phyloP scores from a whole-genome alignment of 2,797 vertebrate species.

The Aplochiton taeniatus region DNA sequence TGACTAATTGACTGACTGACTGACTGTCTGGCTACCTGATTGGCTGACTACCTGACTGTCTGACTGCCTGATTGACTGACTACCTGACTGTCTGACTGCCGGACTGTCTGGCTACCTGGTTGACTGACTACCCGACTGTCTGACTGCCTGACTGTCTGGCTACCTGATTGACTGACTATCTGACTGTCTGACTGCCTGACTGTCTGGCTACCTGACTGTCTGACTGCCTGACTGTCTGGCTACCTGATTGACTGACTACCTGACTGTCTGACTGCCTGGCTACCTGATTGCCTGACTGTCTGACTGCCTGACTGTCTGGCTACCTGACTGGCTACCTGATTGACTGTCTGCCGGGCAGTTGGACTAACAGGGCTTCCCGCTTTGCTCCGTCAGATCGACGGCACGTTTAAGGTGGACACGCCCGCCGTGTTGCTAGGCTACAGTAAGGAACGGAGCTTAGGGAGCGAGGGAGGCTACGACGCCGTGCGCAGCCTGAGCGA shows the following conservation, averaged over 20 bases:
- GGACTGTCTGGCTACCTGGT: not conserved
- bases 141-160: not conserved
- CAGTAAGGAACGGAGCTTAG: slow-evolving; percentile 83
- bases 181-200: not conserved
- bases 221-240: not conserved
- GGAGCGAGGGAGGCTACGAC: slow-evolving; percentile 78
- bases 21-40: not conserved
- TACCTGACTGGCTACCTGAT: not conserved
- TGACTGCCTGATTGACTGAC: not conserved
- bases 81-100: not conserved
- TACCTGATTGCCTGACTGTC: too few relatives aligned
- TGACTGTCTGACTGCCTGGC: not conserved
- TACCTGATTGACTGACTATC: not conserved
- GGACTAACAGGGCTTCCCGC: not conserved
- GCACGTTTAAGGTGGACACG: slow-evolving; percentile 89
- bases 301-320: not conserved
- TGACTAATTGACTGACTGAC: not conserved
- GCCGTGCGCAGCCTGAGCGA: slow-evolving; percentile 77
- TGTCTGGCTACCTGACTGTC: not conserved
- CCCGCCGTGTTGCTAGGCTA: slow-evolving; percentile 96
- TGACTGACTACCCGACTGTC: not conserved
- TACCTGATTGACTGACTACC: not conserved
- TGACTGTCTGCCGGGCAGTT: not conserved
- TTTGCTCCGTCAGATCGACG: slow-evolving; percentile 83
- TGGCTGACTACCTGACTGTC: not conserved